A percentile compares a stretch with the other conserved stretches of the same genome.
phyloP scores from a whole-genome alignment of 2,113 vertebrate species.

The Stictonetta naevosa region DNA sequence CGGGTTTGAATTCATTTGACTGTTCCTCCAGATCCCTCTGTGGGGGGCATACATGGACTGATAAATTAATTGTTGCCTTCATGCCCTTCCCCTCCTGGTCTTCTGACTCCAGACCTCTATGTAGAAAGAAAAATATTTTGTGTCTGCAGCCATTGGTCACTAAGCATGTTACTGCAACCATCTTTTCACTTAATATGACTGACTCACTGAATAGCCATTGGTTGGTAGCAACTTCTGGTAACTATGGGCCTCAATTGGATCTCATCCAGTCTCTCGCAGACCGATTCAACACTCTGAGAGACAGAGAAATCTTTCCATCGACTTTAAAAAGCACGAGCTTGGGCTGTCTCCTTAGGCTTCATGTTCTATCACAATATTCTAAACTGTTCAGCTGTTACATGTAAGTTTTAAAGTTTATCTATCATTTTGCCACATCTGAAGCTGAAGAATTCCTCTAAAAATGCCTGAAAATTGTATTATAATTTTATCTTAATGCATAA shows the following conservation, averaged over 20 bases:
- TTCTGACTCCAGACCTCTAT: neutral
- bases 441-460: neutral
- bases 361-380: neutral
- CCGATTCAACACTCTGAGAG: conserved; percentile 1
- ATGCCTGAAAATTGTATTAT: neutral
- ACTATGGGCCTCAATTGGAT: conserved; percentile 35
- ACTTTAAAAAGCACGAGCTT: conserved; percentile 26
- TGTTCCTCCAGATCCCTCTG: neutral
- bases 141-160: neutral
- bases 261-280: neutral
- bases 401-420: neutral
- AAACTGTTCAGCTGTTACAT: neutral
- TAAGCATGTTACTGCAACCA: neutral
- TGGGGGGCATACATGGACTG: neutral
- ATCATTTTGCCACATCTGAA: neutral
- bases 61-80: neutral
- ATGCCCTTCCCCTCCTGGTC: neutral
- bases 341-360: neutral
- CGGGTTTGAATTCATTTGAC: neutral
- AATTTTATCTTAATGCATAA: neutral
- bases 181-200: neutral
- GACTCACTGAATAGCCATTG: neutral
- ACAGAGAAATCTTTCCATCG: conserved; percentile 25
- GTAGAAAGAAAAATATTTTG: conserved; percentile 8
- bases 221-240: conserved; percentile 43